Evolutionary conservation across 2,888 invertebrate species (phyloP).

Genomic region (Melieria crassipennis): DNA sequence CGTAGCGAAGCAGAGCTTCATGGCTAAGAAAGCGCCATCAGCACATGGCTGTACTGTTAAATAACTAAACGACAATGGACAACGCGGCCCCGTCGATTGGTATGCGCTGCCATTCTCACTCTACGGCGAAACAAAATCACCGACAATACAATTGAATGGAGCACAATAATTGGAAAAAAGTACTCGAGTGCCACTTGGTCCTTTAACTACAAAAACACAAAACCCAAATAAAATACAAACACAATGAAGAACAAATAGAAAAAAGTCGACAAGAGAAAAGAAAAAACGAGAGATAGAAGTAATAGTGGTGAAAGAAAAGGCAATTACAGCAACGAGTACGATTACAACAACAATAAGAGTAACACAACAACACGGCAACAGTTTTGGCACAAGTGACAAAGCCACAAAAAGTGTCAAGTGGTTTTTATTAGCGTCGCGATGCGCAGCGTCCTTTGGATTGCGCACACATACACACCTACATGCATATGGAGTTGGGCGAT

Average conservation of each 20-base stretch:
- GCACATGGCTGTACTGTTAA: constrained; percentile 14
- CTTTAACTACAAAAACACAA: no score
- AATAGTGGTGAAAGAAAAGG: constrained; percentile 10
- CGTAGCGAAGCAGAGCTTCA: no score
- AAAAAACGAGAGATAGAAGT: constrained; percentile 5
- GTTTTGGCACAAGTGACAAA: neutral
- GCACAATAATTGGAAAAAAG: constrained; percentile 16
- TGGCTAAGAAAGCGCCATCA: no score
- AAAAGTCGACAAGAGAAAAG: neutral
- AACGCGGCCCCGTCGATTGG: constrained; percentile 6
- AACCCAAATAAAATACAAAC: no score
- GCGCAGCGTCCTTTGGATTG: no score
- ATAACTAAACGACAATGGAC: constrained; percentile 29
- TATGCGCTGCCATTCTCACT: neutral
- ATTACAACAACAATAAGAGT: neutral
- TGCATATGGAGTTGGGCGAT: no score
- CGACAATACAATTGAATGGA: constrained; percentile 8
- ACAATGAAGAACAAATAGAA: neutral
- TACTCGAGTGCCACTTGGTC: constrained; percentile 17
- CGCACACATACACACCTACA: no score
- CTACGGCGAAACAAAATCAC: neutral
- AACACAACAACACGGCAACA: neutral
- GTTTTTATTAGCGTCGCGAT: neutral
- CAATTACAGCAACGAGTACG: neutral
- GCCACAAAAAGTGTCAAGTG: neutral